Evolutionary conservation across 2,113 vertebrate species (phyloP), one percentile per base, ranked within the genome.

Genomic region (Sebastes schlegelii): DNA sequence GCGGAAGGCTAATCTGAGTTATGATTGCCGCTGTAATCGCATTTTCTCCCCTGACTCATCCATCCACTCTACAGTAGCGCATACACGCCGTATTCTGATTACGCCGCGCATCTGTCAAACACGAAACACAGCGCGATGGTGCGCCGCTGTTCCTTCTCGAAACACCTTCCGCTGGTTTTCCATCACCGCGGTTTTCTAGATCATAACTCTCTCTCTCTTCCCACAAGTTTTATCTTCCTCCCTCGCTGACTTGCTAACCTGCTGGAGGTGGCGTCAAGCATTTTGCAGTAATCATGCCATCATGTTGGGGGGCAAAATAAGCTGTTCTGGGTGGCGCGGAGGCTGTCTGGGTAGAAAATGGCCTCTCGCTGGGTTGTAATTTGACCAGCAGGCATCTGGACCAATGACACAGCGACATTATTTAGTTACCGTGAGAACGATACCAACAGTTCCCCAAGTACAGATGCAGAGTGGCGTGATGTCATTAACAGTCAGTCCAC

Each of bases 21-120:
- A 89, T 93, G 93, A 94, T 93, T 91, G 90, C 80, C 74, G 62
- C 82, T 74, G 88, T 92, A 93, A 94, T 93, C 91, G 68, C 86
- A 87, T 93, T 92, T 89, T 66, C 84, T 74, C 40, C 74, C 82
- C 80, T 23, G 85, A 91, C 81, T 91, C 92, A 90, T 90, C 87
- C 76, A 52, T 83, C 74, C 74, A 11, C 74, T 45, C 86, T 80
- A 66, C 77, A 73, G 83, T 76, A 81, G 70, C 16, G 10, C 43
- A 61, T 68, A 63, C 81, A 84, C 17, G 79, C 65, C 19, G 65
- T 84, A 73, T 89, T 88, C 77, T 82, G 89, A 89, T 90, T 85
- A 89, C 34, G 16, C 8, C 55, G 75, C 88, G 78, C 88, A 91
- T 91, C 85, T 88, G 89, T 92, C 92, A 87, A 78, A 87, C 81